Percentiles rank a stretch among this genome's conserved stretches.
These are phyloP conservation scores for Pyrrhosoma nymphula DNA, from an alignment of 2,888 invertebrate species.

Conservation along the genomic window DNA sequence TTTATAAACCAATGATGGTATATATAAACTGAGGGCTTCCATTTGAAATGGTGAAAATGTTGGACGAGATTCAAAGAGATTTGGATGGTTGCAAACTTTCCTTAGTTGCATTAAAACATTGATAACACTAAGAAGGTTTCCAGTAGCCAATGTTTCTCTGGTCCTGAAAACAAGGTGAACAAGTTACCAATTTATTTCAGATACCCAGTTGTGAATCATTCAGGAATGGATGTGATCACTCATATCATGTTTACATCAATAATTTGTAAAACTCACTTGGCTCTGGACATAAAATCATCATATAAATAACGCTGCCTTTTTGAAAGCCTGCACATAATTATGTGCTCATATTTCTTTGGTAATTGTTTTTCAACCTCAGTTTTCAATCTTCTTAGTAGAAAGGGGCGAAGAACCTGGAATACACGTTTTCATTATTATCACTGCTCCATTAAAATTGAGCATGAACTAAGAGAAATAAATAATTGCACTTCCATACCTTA, in stretches of 20 bases:
- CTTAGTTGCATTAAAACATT: conserved; percentile 98
- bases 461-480: conserved; percentile 63
- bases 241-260: neutral
- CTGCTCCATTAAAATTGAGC: conserved; percentile 37
- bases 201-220: conserved; percentile 1
- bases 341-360: conserved; percentile 97
- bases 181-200: conserved; percentile 35
- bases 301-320: conserved; percentile 98
- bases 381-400: conserved; percentile 94
- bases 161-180: conserved; percentile 83
- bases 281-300: conserved; percentile 99
- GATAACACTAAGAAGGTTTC: conserved; percentile 96
- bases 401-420: conserved; percentile 91
- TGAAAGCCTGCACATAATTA: conserved; percentile 95
- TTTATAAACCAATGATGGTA: conserved; percentile 86
- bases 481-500: conserved; percentile 84
- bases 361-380: conserved; percentile 98
- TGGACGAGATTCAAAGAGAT: conserved; percentile 97
- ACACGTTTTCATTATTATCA: conserved; percentile 74
- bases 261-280: conserved; percentile 84
- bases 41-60: conserved; percentile 96
- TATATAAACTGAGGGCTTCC: conserved; percentile 85
- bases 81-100: conserved; percentile 99
- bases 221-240: conserved; percentile 45
- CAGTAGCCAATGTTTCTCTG: conserved; percentile 93